phyloP scores from a whole-genome alignment of 2,888 invertebrate species.

The Pegoplata infirma region DNA sequence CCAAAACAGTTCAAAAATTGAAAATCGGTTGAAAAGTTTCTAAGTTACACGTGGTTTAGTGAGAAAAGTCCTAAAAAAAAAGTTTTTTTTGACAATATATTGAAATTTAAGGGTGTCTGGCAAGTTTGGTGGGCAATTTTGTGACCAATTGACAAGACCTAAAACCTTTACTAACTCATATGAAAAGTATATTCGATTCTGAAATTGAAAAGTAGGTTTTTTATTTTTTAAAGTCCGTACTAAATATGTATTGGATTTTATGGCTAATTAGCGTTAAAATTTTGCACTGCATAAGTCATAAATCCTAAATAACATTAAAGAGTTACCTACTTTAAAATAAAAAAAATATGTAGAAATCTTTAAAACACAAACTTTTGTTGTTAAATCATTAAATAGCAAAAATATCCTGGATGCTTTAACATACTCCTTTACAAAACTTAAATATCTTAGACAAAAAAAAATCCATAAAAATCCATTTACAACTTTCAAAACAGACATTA shows the following conservation, averaged over 20 bases:
- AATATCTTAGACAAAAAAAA: neutral
- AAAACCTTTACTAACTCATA: too few species aligned
- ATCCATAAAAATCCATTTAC: neutral
- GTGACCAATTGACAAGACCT: too few species aligned
- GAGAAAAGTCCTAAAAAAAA: too few species aligned
- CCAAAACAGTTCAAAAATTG: too few species aligned
- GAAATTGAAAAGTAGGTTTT: too few species aligned
- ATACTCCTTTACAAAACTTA: neutral
- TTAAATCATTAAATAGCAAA: neutral
- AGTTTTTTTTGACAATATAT: too few species aligned
- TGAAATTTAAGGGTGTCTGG: too few species aligned
- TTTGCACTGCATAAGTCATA: neutral
- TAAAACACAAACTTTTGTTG: neutral
- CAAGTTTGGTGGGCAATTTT: too few species aligned
- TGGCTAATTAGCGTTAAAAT: neutral
- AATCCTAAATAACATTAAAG: neutral
- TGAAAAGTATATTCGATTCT: too few species aligned
- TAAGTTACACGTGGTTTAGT: too few species aligned
- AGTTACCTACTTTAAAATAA: neutral
- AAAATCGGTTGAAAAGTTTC: too few species aligned
- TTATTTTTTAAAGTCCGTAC: too few species aligned
- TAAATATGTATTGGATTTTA: neutral
- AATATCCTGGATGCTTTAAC: neutral
- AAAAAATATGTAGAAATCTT: neutral
- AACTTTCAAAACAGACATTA: conserved; percentile 12